Evolutionary conservation across 2,113 vertebrate genomes (phyloP).

Genomic region (Todiramphus saurophagus): DNA sequence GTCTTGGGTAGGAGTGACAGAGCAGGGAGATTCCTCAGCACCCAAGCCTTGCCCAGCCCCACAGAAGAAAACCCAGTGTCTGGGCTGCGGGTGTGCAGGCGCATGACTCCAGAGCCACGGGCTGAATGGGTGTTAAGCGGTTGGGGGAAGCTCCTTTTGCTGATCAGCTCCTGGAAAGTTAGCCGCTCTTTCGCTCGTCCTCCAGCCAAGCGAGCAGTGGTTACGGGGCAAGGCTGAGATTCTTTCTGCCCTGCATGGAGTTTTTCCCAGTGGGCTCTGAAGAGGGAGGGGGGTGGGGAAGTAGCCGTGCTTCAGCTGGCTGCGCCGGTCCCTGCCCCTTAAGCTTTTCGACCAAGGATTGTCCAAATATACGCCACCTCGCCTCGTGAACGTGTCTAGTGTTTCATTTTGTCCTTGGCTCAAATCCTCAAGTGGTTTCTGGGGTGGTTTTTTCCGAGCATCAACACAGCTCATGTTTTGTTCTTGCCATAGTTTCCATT

Average conservation of each 20-base stretch:
- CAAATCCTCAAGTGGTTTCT: constrained; percentile 1
- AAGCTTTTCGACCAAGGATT: background rate
- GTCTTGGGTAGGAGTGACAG: background rate
- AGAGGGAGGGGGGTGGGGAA: background rate
- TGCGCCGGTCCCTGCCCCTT: background rate
- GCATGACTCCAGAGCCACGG: background rate
- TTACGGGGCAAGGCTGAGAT: background rate
- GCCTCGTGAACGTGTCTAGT: background rate
- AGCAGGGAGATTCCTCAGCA: background rate
- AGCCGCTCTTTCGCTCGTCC: background rate
- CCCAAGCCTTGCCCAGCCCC: background rate
- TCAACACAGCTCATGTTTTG: background rate
- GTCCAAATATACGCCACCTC: background rate
- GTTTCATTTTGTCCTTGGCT: constrained; percentile 30
- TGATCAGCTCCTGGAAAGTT: background rate
- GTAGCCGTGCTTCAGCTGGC: background rate
- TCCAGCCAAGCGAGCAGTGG: background rate
- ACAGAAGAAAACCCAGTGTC: background rate
- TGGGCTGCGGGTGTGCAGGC: background rate
- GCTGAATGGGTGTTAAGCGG: background rate
- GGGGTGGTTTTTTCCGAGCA: background rate
- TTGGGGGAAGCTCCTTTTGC: background rate
- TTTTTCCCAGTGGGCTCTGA: background rate
- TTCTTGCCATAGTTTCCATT: constrained; percentile 34
- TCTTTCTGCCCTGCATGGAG: background rate